Evolutionary conservation across 2,888 invertebrate species (phyloP), one percentile per base, ranked within the genome.

Genomic region (Diaprepes abbreviatus): DNA sequence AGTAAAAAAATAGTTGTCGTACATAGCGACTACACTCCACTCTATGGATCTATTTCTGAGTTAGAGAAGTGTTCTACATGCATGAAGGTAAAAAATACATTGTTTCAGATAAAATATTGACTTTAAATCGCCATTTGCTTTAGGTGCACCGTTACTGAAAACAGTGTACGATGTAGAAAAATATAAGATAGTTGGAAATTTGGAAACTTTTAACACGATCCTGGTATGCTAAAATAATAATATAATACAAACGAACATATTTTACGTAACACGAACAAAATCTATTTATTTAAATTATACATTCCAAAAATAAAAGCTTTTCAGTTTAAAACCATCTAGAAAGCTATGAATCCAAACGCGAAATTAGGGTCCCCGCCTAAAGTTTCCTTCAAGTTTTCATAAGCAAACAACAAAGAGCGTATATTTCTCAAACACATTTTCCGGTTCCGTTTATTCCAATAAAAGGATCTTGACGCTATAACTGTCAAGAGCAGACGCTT

Each of bases 381-480:
- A 70, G 52, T 70, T 70, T 66, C 67, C 52, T 17, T 43, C 16
- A 66, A 66, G 66, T 70, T 70, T 70, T 70, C 70, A 66, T 70
- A 70, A 70, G 70, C 70, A 70, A 70, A 62, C 70, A 70, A 70
- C 70, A 70, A 70, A 70, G 58, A 54, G 58, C 60, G 66, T 65
- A 70, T 66, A 70, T 70, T 70, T 70, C 66, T 70, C 70, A 70
- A 70, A 70, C 60, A 70, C 70, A 66, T 70, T 70, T 66, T 62
- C 70, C 70, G 60, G 66, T 60, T 62, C 62, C 66, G 66, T 70
- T 69, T 69, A 64, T 69, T 71, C 63, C 66, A 57, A 66, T 71
- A 66, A 71, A 71, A 71, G 71, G 71, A 66, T 48, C 28, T 28
- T 58, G 63, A 62, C 71, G 66, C 71, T 66, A 71, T 71, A 66